phyloP scores from a whole-genome alignment of 1,140 invertebrate species.

The Lysiphlebus fabarum region DNA sequence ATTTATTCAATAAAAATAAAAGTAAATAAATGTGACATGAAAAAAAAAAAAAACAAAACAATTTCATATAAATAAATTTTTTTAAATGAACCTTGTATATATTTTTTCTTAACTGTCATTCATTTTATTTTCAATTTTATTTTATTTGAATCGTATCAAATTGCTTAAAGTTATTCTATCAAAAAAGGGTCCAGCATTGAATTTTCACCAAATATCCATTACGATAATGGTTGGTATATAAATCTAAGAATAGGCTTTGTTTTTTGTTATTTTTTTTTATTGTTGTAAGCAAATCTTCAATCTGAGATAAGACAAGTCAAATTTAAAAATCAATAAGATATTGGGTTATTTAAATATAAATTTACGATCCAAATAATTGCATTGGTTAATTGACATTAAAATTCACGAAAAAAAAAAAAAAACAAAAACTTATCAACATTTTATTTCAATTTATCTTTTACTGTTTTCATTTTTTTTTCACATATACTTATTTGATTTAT shows the following conservation, averaged over 20 bases:
- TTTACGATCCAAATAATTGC: constrained; percentile 27
- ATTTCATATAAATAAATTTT: no score
- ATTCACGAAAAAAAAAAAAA: no score
- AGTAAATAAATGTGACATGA: no score
- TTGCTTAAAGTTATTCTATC: no score
- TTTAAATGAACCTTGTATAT: no score
- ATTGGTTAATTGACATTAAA: not conserved
- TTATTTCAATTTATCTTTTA: not conserved
- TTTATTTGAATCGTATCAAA: no score
- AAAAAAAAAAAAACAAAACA: no score
- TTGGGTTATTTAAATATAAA: constrained; percentile 25
- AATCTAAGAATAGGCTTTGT: constrained; percentile 20
- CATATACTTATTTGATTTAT: constrained; percentile 13
- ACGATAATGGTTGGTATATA: constrained; percentile 23
- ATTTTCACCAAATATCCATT: not conserved
- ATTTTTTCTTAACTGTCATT: no score
- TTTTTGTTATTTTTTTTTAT: constrained; percentile 8
- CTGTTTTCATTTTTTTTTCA: not conserved
- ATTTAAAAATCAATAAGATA: constrained; percentile 25
- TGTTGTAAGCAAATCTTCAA: constrained; percentile 3
- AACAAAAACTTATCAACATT: not conserved
- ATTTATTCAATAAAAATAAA: no score
- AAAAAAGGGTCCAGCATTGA: no score
- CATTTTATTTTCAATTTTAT: no score
- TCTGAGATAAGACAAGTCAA: constrained; percentile 19